Percentiles rank a stretch among this genome's conserved stretches.
phyloP scores from a whole-genome alignment of 2,113 vertebrate genomes.

The Lycocorax pyrrhopterus region DNA sequence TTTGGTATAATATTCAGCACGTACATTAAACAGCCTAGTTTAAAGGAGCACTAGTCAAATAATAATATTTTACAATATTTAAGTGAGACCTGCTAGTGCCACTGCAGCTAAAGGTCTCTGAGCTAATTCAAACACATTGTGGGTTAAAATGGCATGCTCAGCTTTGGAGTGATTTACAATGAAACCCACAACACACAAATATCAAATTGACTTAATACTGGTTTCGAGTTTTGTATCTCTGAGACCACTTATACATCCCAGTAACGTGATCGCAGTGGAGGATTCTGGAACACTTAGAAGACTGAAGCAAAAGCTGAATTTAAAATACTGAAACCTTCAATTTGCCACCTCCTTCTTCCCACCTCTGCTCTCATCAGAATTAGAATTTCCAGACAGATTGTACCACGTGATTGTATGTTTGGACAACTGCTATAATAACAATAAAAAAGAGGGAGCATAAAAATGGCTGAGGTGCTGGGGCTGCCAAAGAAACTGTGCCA shows the following conservation, averaged over 20 bases:
- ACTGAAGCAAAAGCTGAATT: conserved; percentile 35
- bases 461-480: conserved; percentile 11
- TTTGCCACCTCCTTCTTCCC: conserved; percentile 45
- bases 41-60: not conserved
- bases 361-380: conserved; percentile 55
- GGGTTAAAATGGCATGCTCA: not conserved
- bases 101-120: not conserved
- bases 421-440: conserved; percentile 40
- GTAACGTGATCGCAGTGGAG: not conserved
- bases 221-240: not conserved
- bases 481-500: conserved; percentile 21
- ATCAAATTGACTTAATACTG: conserved; percentile 10
- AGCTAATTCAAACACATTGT: not conserved
- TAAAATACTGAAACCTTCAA: conserved; percentile 50
- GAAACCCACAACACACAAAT: not conserved
- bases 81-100: not conserved
- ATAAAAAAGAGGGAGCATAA: not conserved
- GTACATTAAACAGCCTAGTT: not conserved
- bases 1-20: not conserved
- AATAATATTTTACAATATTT: not conserved
- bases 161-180: not conserved
- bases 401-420: conserved; percentile 44
- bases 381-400: conserved; percentile 52
- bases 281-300: not conserved
- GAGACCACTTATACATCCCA: not conserved